phyloP scores from a whole-genome alignment of 2,113 vertebrate species.

The Onychostruthus taczanowskii region DNA sequence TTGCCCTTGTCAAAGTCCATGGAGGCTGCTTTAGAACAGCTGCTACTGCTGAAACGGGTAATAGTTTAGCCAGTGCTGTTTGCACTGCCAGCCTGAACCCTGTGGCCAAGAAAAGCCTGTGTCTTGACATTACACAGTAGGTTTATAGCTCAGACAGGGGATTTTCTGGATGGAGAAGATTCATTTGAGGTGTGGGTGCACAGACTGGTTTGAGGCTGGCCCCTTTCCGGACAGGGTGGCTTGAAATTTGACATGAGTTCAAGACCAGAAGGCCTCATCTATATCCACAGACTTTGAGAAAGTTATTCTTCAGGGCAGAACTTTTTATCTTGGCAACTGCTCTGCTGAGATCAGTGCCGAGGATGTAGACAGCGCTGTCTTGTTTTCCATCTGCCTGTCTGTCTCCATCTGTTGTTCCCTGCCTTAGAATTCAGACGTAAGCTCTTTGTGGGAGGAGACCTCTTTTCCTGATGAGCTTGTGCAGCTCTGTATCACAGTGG shows the following conservation, averaged over 20 bases:
- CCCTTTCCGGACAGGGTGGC: neutral
- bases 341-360: conserved; percentile 10
- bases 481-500: neutral
- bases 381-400: conserved; percentile 61
- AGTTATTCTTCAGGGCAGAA: conserved; percentile 33
- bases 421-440: conserved; percentile 12
- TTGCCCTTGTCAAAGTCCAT: neutral
- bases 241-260: neutral
- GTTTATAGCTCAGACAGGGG: neutral
- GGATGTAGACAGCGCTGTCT: conserved; percentile 43
- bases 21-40: neutral
- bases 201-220: neutral
- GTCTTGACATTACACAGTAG: neutral
- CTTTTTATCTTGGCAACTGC: conserved; percentile 7
- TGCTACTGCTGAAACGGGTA: neutral
- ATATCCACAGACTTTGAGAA: neutral
- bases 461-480: neutral
- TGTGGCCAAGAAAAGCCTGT: neutral
- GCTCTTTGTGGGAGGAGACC: conserved; percentile 17
- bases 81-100: neutral
- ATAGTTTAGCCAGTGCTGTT: neutral
- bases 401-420: conserved; percentile 60
- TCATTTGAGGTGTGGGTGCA: neutral
- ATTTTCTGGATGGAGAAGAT: neutral
- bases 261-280: neutral